Conservation (phyloP, 2,113 vertebrate species). For the Dromas ardeola region DNA sequence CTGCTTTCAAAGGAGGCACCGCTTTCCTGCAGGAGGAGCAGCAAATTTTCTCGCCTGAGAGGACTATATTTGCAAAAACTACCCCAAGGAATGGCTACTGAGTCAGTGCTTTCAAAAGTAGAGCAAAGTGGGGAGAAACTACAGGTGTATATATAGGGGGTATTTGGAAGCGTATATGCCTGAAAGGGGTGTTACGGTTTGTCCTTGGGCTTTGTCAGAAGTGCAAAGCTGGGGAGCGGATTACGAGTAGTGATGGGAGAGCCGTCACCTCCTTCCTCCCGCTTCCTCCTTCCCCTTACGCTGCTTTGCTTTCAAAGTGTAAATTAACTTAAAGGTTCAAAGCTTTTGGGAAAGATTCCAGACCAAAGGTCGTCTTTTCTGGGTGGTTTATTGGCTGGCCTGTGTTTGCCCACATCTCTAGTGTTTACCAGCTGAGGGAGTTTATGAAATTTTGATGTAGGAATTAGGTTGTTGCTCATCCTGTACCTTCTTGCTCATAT, state of each 20-base stretch:
- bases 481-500: slow-evolving; percentile 92
- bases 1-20: background rate
- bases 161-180: background rate
- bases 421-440: slow-evolving; percentile 68
- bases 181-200: background rate
- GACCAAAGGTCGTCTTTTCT: slow-evolving; percentile 68
- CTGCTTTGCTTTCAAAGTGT: slow-evolving; percentile 10
- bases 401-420: slow-evolving; percentile 64
- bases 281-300: background rate
- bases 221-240: background rate
- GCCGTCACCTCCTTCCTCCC: background rate
- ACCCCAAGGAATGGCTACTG: background rate
- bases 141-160: accelerated
- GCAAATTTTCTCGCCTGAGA: background rate
- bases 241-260: background rate
- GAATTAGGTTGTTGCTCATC: slow-evolving; percentile 99
- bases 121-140: background rate
- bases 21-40: background rate
- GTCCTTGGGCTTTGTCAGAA: background rate
- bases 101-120: background rate
- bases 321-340: slow-evolving; percentile 48
- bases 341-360: slow-evolving; percentile 74
- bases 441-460: slow-evolving; percentile 96
- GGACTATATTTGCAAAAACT: background rate
- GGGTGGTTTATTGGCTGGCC: slow-evolving; percentile 67